These are phyloP conservation scores for Coracopsis vasa DNA, from an alignment of 2,113 vertebrate species.

Conservation along the genomic window DNA sequence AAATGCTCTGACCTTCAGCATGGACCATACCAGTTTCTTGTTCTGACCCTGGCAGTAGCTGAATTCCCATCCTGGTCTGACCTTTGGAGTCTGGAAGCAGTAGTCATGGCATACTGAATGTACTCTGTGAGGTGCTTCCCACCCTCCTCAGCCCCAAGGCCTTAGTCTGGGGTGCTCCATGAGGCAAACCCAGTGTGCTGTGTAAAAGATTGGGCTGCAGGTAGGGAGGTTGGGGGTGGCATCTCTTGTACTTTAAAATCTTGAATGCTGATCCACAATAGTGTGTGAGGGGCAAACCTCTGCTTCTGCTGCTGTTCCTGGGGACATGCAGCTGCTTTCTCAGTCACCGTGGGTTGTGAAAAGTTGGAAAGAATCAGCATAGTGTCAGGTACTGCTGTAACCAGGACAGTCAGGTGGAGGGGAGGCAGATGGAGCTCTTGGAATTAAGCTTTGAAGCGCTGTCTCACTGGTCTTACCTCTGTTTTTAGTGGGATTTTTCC, in stretches of 20 bases:
- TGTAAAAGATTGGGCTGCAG: not conserved
- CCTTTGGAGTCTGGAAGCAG: not conserved
- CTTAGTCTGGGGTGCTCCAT: not conserved
- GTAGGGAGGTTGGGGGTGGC: not conserved
- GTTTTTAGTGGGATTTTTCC: not conserved
- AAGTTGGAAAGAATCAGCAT: not conserved
- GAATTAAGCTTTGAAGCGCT: not conserved
- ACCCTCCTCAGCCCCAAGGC: not conserved
- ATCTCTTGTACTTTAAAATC: not conserved
- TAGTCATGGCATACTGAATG: fast-evolving
- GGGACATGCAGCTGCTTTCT: not conserved
- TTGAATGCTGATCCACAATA: not conserved
- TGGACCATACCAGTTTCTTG: not conserved
- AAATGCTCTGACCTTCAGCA: not conserved
- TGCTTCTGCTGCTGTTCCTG: not conserved
- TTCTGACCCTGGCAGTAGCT: not conserved
- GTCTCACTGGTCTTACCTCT: not conserved
- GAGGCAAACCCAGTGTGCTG: not conserved
- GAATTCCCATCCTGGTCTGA: not conserved
- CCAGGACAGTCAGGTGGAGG: not conserved
- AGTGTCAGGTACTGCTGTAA: not conserved
- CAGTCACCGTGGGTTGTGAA: not conserved
- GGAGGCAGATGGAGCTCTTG: not conserved
- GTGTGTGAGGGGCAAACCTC: not conserved
- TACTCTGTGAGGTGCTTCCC: not conserved